Conservation (phyloP, 1,140 invertebrate species). For the Copidosoma floridanum region DNA sequence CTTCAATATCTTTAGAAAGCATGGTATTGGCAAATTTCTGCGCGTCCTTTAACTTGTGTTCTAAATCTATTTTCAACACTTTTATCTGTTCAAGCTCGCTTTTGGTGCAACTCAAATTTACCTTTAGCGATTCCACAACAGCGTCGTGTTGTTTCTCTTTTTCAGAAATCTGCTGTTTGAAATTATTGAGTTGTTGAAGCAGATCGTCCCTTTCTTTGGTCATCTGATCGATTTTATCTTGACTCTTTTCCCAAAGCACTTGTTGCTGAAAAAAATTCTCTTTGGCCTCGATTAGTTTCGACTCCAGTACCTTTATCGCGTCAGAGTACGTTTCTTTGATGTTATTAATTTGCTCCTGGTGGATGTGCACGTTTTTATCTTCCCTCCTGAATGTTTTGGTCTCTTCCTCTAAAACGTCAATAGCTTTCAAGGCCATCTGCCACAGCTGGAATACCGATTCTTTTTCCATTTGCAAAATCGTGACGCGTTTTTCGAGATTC, state of each 20-base stretch:
- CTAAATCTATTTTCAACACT: constrained; percentile 36
- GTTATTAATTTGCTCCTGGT: constrained; percentile 44
- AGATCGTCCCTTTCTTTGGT: constrained; percentile 41
- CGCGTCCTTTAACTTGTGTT: constrained; percentile 39
- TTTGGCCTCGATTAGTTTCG: constrained; percentile 45
- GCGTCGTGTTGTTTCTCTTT: constrained; percentile 41
- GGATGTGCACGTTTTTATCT: constrained; percentile 34
- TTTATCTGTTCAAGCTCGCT: constrained; percentile 36
- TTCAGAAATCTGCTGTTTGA: constrained; percentile 32
- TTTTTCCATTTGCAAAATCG: constrained; percentile 55
- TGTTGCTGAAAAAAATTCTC: constrained; percentile 50
- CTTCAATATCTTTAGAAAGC: constrained; percentile 41
- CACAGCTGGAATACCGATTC: constrained; percentile 61
- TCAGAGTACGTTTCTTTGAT: constrained; percentile 52
- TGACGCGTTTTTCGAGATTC: constrained; percentile 48
- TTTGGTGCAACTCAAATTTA: constrained; percentile 36
- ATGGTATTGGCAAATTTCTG: constrained; percentile 31
- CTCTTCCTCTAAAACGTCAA: constrained; percentile 60
- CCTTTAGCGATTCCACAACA: constrained; percentile 35
- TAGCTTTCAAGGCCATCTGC: constrained; percentile 61
- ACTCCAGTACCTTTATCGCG: constrained; percentile 49
- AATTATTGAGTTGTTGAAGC: constrained; percentile 26
- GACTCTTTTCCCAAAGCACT: constrained; percentile 39
- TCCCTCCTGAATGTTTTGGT: constrained; percentile 54
- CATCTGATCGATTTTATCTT: constrained; percentile 41